Evolutionary conservation across 2,797 vertebrate species (phyloP).

Genomic region (Ctenosaura bakeri): DNA sequence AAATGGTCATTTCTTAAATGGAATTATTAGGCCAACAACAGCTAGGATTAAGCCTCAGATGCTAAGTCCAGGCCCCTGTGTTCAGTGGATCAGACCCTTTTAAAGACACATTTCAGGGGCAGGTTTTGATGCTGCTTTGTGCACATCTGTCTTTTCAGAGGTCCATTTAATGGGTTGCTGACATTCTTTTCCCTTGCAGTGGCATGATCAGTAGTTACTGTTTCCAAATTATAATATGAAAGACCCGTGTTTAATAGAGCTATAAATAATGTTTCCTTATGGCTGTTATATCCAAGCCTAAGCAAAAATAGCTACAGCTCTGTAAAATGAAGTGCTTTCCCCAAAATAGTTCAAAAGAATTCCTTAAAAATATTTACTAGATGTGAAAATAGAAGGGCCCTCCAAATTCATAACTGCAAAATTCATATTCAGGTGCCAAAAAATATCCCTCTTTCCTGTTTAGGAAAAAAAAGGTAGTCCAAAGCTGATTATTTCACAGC

Average conservation of each 20-base stretch:
- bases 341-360: conserved; percentile 64
- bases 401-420: conserved; percentile 7
- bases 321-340: conserved; percentile 67
- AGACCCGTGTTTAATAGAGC: conserved; percentile 59
- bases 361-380: conserved; percentile 58
- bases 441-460: background rate
- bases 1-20: too few species aligned
- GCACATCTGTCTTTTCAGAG: conserved; percentile 33
- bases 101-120: background rate
- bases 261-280: conserved; percentile 73
- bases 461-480: background rate
- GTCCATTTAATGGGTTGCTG: conserved; percentile 40
- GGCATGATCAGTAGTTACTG: conserved; percentile 68
- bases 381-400: conserved; percentile 51
- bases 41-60: too few species aligned
- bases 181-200: conserved; percentile 46
- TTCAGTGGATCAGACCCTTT: background rate
- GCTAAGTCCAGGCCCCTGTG: accelerated
- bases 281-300: conserved; percentile 68
- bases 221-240: conserved; percentile 69
- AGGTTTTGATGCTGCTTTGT: background rate
- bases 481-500: background rate
- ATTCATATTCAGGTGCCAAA: background rate
- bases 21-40: too few species aligned
- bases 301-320: conserved; percentile 69